Conservation (phyloP, 2,113 vertebrate species). For the Brachypteracias leptosomus region DNA sequence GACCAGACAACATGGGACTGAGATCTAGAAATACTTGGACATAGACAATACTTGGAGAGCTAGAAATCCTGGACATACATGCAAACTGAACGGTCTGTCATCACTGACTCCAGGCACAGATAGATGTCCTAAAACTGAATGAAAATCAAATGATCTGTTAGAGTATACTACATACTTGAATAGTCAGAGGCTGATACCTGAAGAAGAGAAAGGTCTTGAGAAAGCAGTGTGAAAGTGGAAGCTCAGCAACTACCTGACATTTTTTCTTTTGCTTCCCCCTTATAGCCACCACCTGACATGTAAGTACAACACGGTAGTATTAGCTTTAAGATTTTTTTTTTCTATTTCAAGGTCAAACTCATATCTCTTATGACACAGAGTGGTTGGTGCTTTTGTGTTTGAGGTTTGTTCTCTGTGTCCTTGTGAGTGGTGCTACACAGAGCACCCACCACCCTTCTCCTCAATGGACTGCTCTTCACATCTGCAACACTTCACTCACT, state of each 20-base stretch:
- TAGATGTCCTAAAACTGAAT: background rate
- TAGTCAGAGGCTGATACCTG: background rate
- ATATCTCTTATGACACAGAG: background rate
- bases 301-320: background rate
- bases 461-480: background rate
- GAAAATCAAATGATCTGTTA: background rate
- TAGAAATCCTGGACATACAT: background rate
- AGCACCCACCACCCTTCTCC: background rate
- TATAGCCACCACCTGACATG: background rate
- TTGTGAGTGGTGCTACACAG: background rate
- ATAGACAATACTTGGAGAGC: too few relatives aligned
- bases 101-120: background rate
- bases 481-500: background rate
- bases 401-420: background rate
- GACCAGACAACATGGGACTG: background rate
- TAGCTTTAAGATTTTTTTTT: background rate
- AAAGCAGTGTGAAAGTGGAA: background rate
- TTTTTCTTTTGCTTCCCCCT: background rate
- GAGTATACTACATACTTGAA: background rate
- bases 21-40: background rate
- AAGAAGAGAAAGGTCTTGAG: background rate
- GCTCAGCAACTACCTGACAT: background rate
- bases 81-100: background rate
- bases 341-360: background rate
- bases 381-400: background rate